A percentile compares a stretch with the other conserved stretches of the same genome.
Conservation (phyloP, 2,797 vertebrate genomes). For the Malurus leucopterus region DNA sequence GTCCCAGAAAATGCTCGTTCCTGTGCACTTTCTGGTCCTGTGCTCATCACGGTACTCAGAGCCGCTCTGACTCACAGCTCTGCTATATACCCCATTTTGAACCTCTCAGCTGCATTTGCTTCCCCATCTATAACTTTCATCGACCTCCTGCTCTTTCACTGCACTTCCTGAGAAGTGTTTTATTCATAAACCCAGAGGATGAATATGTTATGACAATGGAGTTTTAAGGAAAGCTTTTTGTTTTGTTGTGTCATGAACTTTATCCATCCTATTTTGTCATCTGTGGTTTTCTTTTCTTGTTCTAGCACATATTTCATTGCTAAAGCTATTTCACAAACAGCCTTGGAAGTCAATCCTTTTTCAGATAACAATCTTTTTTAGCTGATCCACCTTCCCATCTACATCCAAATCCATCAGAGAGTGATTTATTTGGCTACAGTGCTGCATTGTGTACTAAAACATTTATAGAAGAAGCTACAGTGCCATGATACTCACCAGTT, state of each 20-base stretch:
- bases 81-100: background rate
- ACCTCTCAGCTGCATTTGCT: conserved; percentile 34
- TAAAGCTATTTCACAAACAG: conserved; percentile 32
- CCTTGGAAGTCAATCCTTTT: conserved; percentile 24
- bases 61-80: background rate
- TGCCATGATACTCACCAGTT: background rate
- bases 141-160: conserved; percentile 5
- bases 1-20: background rate
- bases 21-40: background rate
- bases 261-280: conserved; percentile 44
- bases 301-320: conserved; percentile 16
- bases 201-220: conserved; percentile 48
- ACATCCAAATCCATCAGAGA: background rate
- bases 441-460: background rate
- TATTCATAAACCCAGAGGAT: background rate
- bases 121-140: background rate
- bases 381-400: conserved; percentile 1
- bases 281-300: conserved; percentile 39
- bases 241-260: conserved; percentile 36
- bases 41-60: background rate
- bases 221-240: conserved; percentile 47
- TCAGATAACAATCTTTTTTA: conserved; percentile 36
- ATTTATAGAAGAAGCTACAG: background rate
- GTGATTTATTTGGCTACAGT: background rate
- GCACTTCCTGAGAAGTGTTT: conserved; percentile 50